Evolutionary conservation across 2,797 vertebrate species (phyloP).

Genomic region (Phoebastria nigripes): DNA sequence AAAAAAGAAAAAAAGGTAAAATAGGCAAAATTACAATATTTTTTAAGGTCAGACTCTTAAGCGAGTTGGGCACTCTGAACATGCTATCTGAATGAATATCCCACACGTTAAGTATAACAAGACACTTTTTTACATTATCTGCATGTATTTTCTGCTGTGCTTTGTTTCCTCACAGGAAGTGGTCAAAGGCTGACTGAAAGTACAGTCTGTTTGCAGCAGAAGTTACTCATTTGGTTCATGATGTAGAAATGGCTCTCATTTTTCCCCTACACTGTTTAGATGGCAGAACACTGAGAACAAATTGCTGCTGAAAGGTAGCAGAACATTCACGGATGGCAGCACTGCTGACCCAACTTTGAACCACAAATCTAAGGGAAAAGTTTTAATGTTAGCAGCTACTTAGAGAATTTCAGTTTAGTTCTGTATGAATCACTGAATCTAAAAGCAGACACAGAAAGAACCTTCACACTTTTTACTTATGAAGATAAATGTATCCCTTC

Average conservation of each 20-base stretch:
- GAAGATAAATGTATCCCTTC: background rate
- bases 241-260: background rate
- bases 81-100: background rate
- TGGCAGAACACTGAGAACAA: background rate
- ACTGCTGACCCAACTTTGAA: background rate
- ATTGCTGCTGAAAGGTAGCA: background rate
- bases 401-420: background rate
- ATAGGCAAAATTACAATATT: background rate
- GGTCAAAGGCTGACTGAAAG: background rate
- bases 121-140: background rate
- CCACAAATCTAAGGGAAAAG: background rate
- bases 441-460: background rate
- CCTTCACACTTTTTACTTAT: background rate
- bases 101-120: background rate
- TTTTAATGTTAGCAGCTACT: background rate
- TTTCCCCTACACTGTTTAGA: background rate
- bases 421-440: background rate
- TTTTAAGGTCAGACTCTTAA: background rate
- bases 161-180: background rate
- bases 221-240: background rate
- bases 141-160: background rate
- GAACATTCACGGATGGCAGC: background rate
- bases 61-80: background rate
- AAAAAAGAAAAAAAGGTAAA: background rate
- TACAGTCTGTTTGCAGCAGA: background rate